phyloP scores from a whole-genome alignment of 1,140 invertebrate species.

The Anoplolepis gracilipes region DNA sequence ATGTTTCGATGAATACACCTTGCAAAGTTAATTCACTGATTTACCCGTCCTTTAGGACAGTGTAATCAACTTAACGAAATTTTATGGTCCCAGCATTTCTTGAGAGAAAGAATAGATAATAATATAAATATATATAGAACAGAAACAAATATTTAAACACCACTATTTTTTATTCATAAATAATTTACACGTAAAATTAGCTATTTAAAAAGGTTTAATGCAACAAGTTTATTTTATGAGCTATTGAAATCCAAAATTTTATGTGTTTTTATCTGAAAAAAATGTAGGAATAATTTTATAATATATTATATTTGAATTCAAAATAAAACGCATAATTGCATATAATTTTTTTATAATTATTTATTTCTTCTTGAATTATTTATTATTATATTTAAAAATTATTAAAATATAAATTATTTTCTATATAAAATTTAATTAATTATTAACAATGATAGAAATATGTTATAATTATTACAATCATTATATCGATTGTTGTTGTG shows the following conservation, averaged over 20 bases:
- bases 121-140: not conserved
- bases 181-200: not conserved
- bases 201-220: not conserved
- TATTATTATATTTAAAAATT: no score
- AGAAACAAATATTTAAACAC: not conserved
- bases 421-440: no score
- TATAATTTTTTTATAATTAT: no score
- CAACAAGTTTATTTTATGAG: not conserved
- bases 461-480: no score
- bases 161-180: not conserved
- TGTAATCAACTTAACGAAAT: not conserved
- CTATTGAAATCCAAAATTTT: no score
- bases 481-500: not conserved
- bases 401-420: no score
- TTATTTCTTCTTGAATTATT: no score
- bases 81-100: not conserved
- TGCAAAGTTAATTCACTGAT: constrained; percentile 28
- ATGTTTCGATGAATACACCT: not conserved
- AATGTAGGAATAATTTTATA: not conserved
- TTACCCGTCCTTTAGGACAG: not conserved
- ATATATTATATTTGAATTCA: not conserved
- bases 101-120: not conserved
- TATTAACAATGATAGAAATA: no score
- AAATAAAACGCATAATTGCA: no score
- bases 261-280: not conserved